Evolutionary conservation across 2,888 invertebrate species (phyloP).

Genomic region (Lucinisca nassula): DNA sequence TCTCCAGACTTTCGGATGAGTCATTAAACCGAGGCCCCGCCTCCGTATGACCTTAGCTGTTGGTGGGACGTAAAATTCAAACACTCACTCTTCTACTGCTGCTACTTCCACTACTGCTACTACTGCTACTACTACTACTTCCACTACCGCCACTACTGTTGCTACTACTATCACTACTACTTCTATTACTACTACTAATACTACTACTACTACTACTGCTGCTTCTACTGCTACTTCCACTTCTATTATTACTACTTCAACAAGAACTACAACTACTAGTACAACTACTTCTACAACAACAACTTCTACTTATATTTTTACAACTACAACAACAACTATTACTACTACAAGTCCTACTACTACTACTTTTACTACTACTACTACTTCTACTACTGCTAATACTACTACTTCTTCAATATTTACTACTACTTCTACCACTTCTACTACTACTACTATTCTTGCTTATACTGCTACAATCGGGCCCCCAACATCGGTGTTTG

Average conservation of each 20-base stretch:
- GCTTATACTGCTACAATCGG: background rate
- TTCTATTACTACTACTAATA: background rate
- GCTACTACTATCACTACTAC: background rate
- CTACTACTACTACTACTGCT: slow-evolving; percentile 1
- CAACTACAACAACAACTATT: background rate
- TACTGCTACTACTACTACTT: slow-evolving; percentile 16
- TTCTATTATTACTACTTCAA: slow-evolving; percentile 6
- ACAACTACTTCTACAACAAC: slow-evolving; percentile 7
- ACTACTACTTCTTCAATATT: slow-evolving; percentile 32
- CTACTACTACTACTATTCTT: background rate
- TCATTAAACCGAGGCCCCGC: too few species aligned
- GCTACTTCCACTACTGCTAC: slow-evolving; percentile 8
- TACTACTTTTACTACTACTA: background rate
- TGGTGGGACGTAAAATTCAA: too few species aligned
- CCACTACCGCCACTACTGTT: background rate
- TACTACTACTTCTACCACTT: background rate
- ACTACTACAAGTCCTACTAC: slow-evolving; percentile 2
- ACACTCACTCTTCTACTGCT: background rate
- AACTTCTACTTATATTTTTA: background rate
- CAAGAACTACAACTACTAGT: background rate
- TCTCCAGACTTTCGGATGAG: too few species aligned
- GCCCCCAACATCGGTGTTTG: background rate
- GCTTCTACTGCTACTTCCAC: background rate
- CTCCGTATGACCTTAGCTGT: too few species aligned
- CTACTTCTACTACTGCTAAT: background rate